Base-by-base conservation (phyloP, 2,888 invertebrate genomes). In the Liodrosophila aerea region DNA sequence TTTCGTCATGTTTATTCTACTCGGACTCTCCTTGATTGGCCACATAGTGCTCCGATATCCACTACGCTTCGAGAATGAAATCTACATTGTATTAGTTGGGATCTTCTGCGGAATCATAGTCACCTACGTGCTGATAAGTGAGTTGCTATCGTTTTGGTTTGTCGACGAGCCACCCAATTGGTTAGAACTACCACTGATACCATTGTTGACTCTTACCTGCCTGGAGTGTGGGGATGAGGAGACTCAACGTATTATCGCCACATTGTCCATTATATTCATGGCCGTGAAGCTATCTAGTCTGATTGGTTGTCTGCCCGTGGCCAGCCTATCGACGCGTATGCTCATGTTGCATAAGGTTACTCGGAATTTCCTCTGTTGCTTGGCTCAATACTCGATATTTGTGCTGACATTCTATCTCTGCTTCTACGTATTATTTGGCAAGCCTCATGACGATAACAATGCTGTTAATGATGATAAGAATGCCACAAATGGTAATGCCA, bases 341-440 rank as follows among this genome's bases (percentile, higher is more conserved):
- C 94, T 95, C 12, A 96, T 96, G 94, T 91, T 96, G 58, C 93
- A 93, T 81, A 95, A 94, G 0, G 96, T 96, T 0, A 93, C 95
- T 0, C 92, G 92, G 84, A 96, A 94, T 76, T 96, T 96, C 87
- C 92, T 95, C 39, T 94, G 94, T 84, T 95, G 95, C 76, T 90
- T 96, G 8, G 90, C 93, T 0, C 93, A 95, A 91, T 96, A 95
- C 85, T 94, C 94, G 11, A 93, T 95, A 72, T 91, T 96, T 53
- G 94, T 96, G 5, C 90, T 95, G 18, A 95, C 95, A 0, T 96
- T 96, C 86, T 94, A 94, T 1, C 89, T 96, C 46, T 94, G 95
- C 67, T 96, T 96, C 82, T 95, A 93, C 84, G 93, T 94, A 11
- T 90, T 96, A 16, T 95, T 96, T 85, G 92, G 92, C 49, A 91